These are phyloP conservation scores for Sturmia bella DNA, from an alignment of 2,888 invertebrate genomes.

Conservation along the genomic window DNA sequence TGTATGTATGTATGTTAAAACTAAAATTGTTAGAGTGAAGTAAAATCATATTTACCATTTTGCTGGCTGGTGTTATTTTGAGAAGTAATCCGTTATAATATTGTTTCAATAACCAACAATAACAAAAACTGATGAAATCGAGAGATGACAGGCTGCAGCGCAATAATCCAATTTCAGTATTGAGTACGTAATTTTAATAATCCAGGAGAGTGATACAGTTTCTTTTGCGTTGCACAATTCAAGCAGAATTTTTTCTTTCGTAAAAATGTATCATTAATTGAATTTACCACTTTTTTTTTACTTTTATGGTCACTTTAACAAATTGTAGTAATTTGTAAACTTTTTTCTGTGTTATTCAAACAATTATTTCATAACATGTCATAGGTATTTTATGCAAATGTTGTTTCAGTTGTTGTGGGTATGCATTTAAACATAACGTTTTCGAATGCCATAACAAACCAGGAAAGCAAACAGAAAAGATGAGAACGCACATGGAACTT, in stretches of 20 bases:
- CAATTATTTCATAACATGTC: conserved; percentile 38
- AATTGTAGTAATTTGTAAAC: conserved; percentile 55
- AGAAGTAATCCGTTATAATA: conserved; percentile 63
- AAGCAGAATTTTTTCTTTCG: conserved; percentile 7
- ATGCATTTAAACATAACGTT: conserved; percentile 39
- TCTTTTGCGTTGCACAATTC: conserved; percentile 12
- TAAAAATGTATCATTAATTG: conserved; percentile 18
- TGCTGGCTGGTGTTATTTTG: conserved; percentile 68
- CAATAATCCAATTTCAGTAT: conserved; percentile 47
- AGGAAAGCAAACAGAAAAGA: conserved; percentile 27
- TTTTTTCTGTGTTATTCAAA: conserved; percentile 45
- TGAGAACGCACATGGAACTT: neutral
- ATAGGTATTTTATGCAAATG: conserved; percentile 30
- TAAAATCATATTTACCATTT: conserved; percentile 75
- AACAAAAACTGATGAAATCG: neutral
- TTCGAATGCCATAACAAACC: conserved; percentile 46
- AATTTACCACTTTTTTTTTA: conserved; percentile 16
- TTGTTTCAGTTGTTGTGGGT: conserved; percentile 32
- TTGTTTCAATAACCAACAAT: conserved; percentile 42
- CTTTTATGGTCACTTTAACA: conserved; percentile 38
- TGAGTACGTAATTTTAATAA: neutral
- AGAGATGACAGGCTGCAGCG: neutral
- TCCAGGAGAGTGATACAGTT: conserved; percentile 19
- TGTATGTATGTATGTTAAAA: neutral
- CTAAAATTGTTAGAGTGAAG: no score